Evolutionary conservation across 2,888 invertebrate species (phyloP), one percentile per base, ranked within the genome.

Genomic region (Nemotelus nigrinus): DNA sequence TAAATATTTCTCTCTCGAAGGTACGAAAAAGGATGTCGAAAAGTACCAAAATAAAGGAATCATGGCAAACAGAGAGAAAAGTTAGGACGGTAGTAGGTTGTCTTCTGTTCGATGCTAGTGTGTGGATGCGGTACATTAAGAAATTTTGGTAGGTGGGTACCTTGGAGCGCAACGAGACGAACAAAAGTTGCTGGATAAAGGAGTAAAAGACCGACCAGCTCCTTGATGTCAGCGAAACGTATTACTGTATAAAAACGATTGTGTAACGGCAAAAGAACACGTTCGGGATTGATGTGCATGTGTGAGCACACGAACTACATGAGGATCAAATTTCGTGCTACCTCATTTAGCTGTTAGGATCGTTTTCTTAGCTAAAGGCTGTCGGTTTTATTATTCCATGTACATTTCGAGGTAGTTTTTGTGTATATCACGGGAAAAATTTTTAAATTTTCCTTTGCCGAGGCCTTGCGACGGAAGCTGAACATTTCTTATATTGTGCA

Each of bases 1-100:
- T 70, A 70, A 74, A 67, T 77, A 78, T 74, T 77, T 39, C 48
- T 74, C 63, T 53, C 25, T 25, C 25, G 25, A 65, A 77, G 72
- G 74, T 48, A 44, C 41, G 55, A 70, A 74, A 77, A 79, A 67
- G 57, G 71, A 25, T 25, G 78, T 78, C 76, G 74, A 79, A 79
- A 72, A 72, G 72, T 58, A 60, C 58, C 72, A 45, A 55, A 53
- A 76, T 65, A 76, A 65, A 65, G 65, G 68, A 67, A 76, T 67
- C 67, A 67, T 67, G 47, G 55, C 25, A 58, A 57, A 44, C 8
- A 45, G 53, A 65, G 47, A 47, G 55, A 55, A 64, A 41, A 45
- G 76, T 58, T 58, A 57, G 63, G 39, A 58, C 25, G 25, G 58
- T 53, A 53, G 53, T 53, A 53, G 53, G 10, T 6, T 7, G 53